A percentile compares a stretch with the other conserved stretches of the same genome.
Conservation (phyloP, 1,140 invertebrate genomes). For the Bombus waltoni region DNA sequence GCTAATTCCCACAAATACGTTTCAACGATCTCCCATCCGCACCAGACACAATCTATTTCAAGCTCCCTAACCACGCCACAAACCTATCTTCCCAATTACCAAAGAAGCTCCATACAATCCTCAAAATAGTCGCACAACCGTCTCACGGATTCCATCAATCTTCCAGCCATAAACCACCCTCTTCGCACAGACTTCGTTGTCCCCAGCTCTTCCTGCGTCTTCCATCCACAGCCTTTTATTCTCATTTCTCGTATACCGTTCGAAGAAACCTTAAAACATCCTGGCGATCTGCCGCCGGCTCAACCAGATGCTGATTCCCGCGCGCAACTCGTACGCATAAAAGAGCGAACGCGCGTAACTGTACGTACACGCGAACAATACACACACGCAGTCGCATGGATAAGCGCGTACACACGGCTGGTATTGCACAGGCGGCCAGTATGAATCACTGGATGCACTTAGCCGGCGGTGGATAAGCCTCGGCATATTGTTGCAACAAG, state of each 20-base stretch:
- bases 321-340: neutral
- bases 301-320: conserved; percentile 34
- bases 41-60: neutral
- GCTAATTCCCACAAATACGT: neutral
- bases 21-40: neutral
- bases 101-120: neutral
- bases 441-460: conserved; percentile 51
- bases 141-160: neutral
- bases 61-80: neutral
- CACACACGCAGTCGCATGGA: no score
- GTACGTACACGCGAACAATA: neutral
- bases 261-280: conserved; percentile 23
- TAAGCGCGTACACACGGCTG: neutral
- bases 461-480: conserved; percentile 45
- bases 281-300: conserved; percentile 15
- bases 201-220: neutral
- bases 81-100: neutral
- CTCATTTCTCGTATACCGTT: neutral
- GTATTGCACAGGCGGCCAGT: conserved; percentile 12
- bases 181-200: neutral
- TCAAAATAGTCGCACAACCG: neutral
- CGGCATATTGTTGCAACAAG: conserved; percentile 75
- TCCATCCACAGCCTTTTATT: neutral
- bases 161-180: neutral
- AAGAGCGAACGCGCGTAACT: neutral